These are phyloP conservation scores for Nemoura dubitans DNA, from an alignment of 2,888 invertebrate genomes.

Conservation along the genomic window DNA sequence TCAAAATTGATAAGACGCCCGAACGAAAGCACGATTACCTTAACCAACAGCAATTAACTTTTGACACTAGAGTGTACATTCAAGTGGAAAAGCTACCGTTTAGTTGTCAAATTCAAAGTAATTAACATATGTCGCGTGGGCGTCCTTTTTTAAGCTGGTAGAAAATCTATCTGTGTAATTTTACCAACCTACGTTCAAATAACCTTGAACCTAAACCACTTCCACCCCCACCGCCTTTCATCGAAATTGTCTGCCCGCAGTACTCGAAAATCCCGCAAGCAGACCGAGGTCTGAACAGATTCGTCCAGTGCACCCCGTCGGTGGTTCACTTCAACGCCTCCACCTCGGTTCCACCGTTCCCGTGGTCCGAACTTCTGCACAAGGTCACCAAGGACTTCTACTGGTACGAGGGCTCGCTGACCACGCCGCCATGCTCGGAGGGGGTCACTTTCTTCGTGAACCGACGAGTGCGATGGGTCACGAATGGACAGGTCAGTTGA, in stretches of 20 bases:
- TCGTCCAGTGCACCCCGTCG: not conserved
- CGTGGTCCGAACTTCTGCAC: not conserved
- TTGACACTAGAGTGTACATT: too few relatives aligned
- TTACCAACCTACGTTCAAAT: too few relatives aligned
- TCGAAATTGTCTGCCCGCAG: not conserved
- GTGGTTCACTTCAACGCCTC: not conserved
- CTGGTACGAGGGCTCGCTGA: conserved; percentile 65
- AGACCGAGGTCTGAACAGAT: not conserved
- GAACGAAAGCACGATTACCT: too few relatives aligned
- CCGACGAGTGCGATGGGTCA: not conserved
- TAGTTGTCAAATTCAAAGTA: too few relatives aligned
- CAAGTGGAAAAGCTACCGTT: too few relatives aligned
- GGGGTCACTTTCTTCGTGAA: conserved; percentile 60
- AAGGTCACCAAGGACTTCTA: not conserved
- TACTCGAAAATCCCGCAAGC: conserved; percentile 47
- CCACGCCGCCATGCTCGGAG: conserved; percentile 65
- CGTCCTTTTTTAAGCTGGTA: too few relatives aligned
- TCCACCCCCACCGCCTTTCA: too few relatives aligned
- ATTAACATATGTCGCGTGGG: too few relatives aligned
- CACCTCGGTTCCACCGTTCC: not conserved
- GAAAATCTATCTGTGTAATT: too few relatives aligned
- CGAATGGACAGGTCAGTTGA: not conserved
- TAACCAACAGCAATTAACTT: too few relatives aligned
- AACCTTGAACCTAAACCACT: too few relatives aligned
- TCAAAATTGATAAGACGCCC: too few relatives aligned